These are phyloP conservation scores for Tachina grossa DNA, from an alignment of 2,888 invertebrate genomes.

Conservation along the genomic window DNA sequence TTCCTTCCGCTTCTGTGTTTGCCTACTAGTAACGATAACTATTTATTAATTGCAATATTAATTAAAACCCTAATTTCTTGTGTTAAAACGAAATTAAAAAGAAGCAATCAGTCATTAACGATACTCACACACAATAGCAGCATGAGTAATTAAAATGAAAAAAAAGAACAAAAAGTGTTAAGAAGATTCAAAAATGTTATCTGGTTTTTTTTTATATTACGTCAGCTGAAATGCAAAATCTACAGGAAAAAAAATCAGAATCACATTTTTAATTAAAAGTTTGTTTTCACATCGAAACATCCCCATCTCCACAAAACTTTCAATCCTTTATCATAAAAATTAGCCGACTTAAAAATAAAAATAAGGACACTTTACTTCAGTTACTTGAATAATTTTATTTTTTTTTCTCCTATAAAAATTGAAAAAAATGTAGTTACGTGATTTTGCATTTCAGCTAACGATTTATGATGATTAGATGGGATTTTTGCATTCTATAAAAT, in stretches of 20 bases:
- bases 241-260: too few relatives aligned
- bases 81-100: not conserved
- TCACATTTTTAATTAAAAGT: too few relatives aligned
- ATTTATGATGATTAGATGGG: not conserved
- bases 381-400: too few relatives aligned
- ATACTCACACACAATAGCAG: not conserved
- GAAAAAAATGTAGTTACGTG: too few relatives aligned
- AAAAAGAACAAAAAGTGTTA: not conserved
- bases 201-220: not conserved
- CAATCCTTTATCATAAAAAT: too few relatives aligned
- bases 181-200: slow-evolving; percentile 22
- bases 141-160: not conserved
- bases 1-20: too few relatives aligned
- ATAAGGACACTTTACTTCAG: too few relatives aligned
- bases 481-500: not conserved
- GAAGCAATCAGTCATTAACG: not conserved
- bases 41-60: not conserved
- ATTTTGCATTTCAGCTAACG: not conserved
- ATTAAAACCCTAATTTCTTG: not conserved
- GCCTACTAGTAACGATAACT: too few relatives aligned
- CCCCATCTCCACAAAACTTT: too few relatives aligned
- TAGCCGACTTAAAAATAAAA: too few relatives aligned
- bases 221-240: not conserved
- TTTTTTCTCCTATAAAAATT: too few relatives aligned
- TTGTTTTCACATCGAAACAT: too few relatives aligned